Conservation (phyloP, 2,113 vertebrate species). For the Aldabrachelys gigantea region DNA sequence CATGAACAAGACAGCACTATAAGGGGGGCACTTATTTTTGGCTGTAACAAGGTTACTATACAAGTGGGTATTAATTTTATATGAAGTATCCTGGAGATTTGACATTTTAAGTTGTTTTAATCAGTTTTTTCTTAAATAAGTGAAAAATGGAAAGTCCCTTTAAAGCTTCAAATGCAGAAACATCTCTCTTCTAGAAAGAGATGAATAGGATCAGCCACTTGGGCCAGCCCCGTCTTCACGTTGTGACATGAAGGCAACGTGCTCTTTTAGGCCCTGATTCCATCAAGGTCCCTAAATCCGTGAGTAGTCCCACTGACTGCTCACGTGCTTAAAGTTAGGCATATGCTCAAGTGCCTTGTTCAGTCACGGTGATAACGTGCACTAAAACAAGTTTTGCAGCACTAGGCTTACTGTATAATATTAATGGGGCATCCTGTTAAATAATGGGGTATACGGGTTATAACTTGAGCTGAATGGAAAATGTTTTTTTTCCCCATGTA, state of each 20-base stretch:
- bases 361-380: accelerated
- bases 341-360: not conserved
- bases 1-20: not conserved
- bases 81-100: not conserved
- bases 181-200: not conserved
- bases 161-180: not conserved
- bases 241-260: not conserved
- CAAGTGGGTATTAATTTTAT: constrained; percentile 11
- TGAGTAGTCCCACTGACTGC: not conserved
- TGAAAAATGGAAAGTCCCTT: not conserved
- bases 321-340: not conserved
- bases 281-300: not conserved
- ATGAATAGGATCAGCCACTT: not conserved
- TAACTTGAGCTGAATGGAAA: not conserved
- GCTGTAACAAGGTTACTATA: constrained; percentile 52
- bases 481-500: accelerated
- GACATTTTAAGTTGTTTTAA: accelerated
- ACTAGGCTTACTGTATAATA: accelerated
- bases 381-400: not conserved
- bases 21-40: constrained; percentile 44
- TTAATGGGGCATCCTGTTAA: accelerated
- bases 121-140: not conserved
- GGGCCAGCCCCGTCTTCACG: not conserved
- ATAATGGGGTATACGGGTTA: accelerated
- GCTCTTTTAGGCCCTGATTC: not conserved